A percentile compares a stretch with the other conserved stretches of the same genome.
These are phyloP conservation scores for Bombus superbus DNA, from an alignment of 1,140 invertebrate species.

Conservation along the genomic window DNA sequence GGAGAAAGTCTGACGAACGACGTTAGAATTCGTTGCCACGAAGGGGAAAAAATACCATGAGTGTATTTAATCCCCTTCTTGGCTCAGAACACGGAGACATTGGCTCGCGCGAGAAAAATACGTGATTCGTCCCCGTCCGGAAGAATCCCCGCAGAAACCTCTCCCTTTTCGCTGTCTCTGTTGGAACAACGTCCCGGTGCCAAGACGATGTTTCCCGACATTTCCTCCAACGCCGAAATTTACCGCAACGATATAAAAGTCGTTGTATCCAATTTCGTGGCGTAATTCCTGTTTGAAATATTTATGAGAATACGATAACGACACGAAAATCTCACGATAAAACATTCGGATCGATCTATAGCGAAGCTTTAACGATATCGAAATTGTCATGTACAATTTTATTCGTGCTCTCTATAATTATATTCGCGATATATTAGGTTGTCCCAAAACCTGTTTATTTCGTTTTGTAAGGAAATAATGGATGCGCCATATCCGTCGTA, in stretches of 20 bases:
- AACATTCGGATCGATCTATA: not conserved
- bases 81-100: constrained; percentile 22
- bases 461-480: no score
- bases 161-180: not conserved
- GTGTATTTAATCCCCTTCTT: constrained; percentile 45
- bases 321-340: not conserved
- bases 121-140: constrained; percentile 42
- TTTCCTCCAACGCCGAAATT: constrained; percentile 10
- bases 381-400: no score
- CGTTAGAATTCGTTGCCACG: not conserved
- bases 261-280: not conserved
- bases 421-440: no score
- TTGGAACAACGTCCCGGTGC: constrained; percentile 27
- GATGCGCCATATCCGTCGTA: no score
- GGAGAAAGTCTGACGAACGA: constrained; percentile 19
- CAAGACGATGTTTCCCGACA: constrained; percentile 22
- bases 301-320: not conserved
- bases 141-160: not conserved
- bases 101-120: constrained; percentile 33
- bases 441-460: no score
- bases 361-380: no score
- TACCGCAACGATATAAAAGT: not conserved
- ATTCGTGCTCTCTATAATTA: no score
- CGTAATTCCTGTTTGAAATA: not conserved
- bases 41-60: constrained; percentile 3